Base-by-base conservation (phyloP, 2,797 vertebrate species). In the Myotis planiceps region DNA sequence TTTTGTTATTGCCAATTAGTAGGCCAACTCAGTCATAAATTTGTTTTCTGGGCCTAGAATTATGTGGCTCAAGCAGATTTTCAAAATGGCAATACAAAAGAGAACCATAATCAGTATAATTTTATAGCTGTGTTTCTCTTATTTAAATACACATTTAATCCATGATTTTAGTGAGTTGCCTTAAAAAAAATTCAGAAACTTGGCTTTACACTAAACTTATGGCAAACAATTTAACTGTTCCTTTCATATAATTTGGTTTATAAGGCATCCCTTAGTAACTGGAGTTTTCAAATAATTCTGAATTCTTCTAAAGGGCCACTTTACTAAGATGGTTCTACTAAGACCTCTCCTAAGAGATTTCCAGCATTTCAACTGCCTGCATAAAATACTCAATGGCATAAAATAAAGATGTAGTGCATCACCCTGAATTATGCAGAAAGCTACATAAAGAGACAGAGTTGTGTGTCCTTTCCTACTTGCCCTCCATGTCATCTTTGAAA, bases 211-310 rank as follows among this genome's bases (percentile, higher is more conserved):
- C 23, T 53, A 37, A 69, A 5, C 18, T 75, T 76, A 45, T 78
- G 25, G 32, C 53, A 90, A 92, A 88, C 27, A 78, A 78, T 55
- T 15, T n/a, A 60, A 65, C 16, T 45, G 6, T 23, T 88, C 6
- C 32, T 93, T 92, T 93, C 29, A 13, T 71, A 23, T 45, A 87
- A 63, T 76, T 95, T 86, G 19, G 29, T 37, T 71, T n/a, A 68
- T 14, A 65, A 85, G n/a, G 27, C 19, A 84, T 23, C 1, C 4
- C 1, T 55, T 82, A 68, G 6, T 39, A 58, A 72, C 6, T 34
- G 5, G 14, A 81, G 78, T 68, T 96, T 94, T 84, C 65, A 94
- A 65, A 80, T 92, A 60, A 82, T n/a, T 85, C 47, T 75, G 69
- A 88, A 86, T 53, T 82, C 9, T 68, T 93, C 47, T 88, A 79